Evolutionary conservation across 2,888 invertebrate genomes (phyloP).

Genomic region (Agrypnus murinus): DNA sequence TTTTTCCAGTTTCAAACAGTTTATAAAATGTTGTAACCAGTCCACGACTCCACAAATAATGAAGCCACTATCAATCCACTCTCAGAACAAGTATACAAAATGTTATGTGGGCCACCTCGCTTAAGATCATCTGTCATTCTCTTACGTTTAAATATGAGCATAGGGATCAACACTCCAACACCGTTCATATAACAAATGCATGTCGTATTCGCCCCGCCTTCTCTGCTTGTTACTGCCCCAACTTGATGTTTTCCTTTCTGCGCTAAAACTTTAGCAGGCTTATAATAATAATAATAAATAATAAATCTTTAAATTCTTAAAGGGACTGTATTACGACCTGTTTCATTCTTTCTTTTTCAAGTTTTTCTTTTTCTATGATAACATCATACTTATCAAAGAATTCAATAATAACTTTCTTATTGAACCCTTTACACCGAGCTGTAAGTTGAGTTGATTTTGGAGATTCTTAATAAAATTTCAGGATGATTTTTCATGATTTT

Average conservation of each 20-base stretch:
- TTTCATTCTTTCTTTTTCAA: neutral
- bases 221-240: neutral
- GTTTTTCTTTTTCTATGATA: neutral
- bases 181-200: slow-evolving; percentile 1
- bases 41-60: no score
- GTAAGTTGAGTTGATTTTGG: neutral
- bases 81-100: no score
- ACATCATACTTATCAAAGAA: slow-evolving; percentile 1
- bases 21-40: no score
- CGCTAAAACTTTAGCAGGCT: neutral
- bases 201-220: neutral
- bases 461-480: neutral
- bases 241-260: neutral
- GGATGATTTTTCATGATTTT: slow-evolving; percentile 2
- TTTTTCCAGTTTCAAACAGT: no score
- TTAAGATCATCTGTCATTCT: slow-evolving; percentile 20
- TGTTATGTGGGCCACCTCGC: neutral
- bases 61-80: no score
- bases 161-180: neutral
- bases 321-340: slow-evolving; percentile 7
- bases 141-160: slow-evolving; percentile 1
- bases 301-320: no score
- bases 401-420: neutral
- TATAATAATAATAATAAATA: no score
- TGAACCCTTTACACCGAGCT: neutral